Percentiles rank a stretch among this genome's conserved stretches.
phyloP scores from a whole-genome alignment of 2,888 invertebrate species.

The Tholera decimalis region DNA sequence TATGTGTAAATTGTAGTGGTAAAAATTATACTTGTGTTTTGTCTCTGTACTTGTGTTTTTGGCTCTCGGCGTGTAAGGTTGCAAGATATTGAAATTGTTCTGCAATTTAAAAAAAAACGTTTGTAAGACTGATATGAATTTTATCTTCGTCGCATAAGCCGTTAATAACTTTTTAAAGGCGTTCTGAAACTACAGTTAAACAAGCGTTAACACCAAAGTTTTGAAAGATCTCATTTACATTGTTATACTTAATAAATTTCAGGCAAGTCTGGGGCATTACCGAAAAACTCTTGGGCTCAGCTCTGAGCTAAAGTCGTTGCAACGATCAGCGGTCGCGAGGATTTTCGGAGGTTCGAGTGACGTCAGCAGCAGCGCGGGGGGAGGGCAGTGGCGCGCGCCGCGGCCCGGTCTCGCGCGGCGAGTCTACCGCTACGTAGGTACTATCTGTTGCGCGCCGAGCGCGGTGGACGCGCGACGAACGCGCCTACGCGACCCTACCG shows the following conservation, averaged over 20 bases:
- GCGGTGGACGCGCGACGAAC: conserved; percentile 81
- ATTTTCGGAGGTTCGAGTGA: conserved; percentile 87
- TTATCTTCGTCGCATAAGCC: neutral
- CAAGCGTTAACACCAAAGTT: conserved; percentile 32
- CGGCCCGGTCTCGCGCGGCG: conserved; percentile 67
- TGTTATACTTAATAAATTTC: conserved; percentile 49
- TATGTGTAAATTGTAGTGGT: conserved; percentile 7
- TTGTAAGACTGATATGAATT: neutral
- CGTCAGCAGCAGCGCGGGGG: conserved; percentile 80
- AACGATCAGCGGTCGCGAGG: conserved; percentile 79
- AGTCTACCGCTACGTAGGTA: conserved; percentile 77
- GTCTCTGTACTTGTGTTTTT: too few species aligned
- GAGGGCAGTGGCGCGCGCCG: conserved; percentile 80
- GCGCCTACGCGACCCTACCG: conserved; percentile 72
- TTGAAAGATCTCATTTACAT: conserved; percentile 56
- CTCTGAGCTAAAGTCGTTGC: conserved; percentile 76
- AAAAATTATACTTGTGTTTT: neutral
- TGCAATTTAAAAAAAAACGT: too few species aligned
- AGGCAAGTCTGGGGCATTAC: conserved; percentile 61
- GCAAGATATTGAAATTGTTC: neutral
- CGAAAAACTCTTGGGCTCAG: conserved; percentile 66
- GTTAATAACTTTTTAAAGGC: neutral
- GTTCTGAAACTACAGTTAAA: conserved; percentile 22
- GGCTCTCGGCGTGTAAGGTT: too few species aligned
- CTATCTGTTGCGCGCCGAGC: conserved; percentile 88